Percentiles rank a stretch among this genome's conserved stretches.
Evolutionary conservation across 2,797 vertebrate genomes (phyloP).

Genomic region (Falco concolor): DNA sequence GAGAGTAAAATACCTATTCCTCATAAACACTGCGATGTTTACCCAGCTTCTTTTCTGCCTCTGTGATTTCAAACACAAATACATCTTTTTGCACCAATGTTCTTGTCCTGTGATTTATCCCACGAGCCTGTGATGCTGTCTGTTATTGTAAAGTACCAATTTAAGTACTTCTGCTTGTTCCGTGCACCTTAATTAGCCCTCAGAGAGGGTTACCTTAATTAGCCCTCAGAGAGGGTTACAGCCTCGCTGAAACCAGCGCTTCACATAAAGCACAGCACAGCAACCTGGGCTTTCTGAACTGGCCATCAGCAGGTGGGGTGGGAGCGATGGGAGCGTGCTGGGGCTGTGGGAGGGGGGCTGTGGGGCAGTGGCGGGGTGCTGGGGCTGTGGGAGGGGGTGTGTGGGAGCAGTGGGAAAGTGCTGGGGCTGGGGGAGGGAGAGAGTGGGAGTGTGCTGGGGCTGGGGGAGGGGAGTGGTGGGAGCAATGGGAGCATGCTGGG

Average conservation of each 20-base stretch:
- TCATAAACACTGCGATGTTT: background rate
- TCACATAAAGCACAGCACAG: fast-evolving
- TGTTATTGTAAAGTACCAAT: background rate
- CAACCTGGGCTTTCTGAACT: background rate
- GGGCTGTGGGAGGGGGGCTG: too few relatives aligned
- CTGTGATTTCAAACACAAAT: background rate
- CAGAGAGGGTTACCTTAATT: background rate
- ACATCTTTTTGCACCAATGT: fast-evolving
- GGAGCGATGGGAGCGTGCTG: too few relatives aligned
- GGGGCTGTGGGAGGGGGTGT: too few relatives aligned
- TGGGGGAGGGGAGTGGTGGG: too few relatives aligned
- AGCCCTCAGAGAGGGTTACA: too few relatives aligned
- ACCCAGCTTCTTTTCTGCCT: background rate
- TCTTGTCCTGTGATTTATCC: background rate
- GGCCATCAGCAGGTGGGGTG: fast-evolving
- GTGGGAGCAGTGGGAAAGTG: background rate
- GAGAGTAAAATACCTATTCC: background rate
- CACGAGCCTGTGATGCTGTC: fast-evolving
- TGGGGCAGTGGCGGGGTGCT: background rate
- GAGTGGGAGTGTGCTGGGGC: too few relatives aligned
- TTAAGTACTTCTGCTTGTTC: background rate
- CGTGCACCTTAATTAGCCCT: background rate
- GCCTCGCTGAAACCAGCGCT: background rate
- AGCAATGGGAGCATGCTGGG: too few relatives aligned
- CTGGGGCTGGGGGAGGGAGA: too few relatives aligned